phyloP scores from a whole-genome alignment of 2,888 invertebrate species.

The Nomada ferruginata region DNA sequence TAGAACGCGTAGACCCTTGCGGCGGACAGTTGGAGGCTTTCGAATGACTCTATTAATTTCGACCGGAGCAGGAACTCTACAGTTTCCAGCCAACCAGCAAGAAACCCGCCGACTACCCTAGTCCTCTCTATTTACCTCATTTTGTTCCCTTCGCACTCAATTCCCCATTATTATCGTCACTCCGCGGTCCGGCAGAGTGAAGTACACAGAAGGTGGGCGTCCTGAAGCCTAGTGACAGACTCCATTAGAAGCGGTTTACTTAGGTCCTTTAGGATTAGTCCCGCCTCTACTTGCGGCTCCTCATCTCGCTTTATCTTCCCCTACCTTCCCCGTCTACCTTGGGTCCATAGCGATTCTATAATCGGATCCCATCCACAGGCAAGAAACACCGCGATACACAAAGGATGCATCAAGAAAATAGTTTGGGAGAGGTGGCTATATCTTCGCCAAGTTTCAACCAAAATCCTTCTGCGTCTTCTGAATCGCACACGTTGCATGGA shows the following conservation, averaged over 20 bases:
- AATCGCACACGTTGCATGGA: neutral
- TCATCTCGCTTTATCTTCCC: slow-evolving; percentile 58
- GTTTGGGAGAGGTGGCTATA: neutral
- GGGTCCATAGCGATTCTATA: slow-evolving; percentile 20
- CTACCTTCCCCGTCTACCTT: neutral
- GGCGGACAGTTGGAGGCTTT: slow-evolving; percentile 41
- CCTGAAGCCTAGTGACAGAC: slow-evolving; percentile 75
- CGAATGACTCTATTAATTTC: slow-evolving; percentile 60
- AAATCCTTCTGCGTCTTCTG: neutral
- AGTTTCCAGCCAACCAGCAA: neutral
- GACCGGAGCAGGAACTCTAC: slow-evolving; percentile 28
- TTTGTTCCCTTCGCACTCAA: slow-evolving; percentile 70
- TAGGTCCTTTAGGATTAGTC: slow-evolving; percentile 76
- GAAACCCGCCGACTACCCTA: slow-evolving; percentile 24
- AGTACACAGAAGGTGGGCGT: slow-evolving; percentile 63
- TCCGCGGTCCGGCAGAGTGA: slow-evolving; percentile 57
- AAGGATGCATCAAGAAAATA: slow-evolving; percentile 25
- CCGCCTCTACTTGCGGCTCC: slow-evolving; percentile 49
- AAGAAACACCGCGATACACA: slow-evolving; percentile 23
- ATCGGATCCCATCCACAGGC: slow-evolving; percentile 12
- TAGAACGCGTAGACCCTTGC: slow-evolving; percentile 10
- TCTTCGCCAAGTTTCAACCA: neutral
- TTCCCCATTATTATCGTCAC: slow-evolving; percentile 75
- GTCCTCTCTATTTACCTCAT: slow-evolving; percentile 61
- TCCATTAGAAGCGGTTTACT: slow-evolving; percentile 81